Percentiles rank a stretch among this genome's conserved stretches.
phyloP scores from a whole-genome alignment of 2,113 vertebrate genomes.

The Grammomys surdaster region DNA sequence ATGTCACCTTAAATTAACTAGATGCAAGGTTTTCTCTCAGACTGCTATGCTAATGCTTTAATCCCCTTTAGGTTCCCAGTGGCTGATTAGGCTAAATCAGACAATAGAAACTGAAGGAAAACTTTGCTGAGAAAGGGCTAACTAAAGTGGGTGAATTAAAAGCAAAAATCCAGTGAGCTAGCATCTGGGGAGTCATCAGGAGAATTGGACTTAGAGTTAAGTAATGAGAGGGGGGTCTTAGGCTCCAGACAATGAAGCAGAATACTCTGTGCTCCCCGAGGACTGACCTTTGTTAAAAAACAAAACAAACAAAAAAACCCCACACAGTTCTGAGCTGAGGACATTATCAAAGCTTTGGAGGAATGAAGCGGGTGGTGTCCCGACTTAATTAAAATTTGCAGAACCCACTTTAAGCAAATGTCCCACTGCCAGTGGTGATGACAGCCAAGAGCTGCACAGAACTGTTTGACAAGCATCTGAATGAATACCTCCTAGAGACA shows the following conservation, averaged over 20 bases:
- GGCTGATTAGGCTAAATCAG: constrained; percentile 65
- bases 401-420: background rate
- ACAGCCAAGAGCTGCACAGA: background rate
- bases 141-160: constrained; percentile 55
- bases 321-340: background rate
- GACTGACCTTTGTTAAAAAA: background rate
- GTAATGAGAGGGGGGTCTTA: background rate
- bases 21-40: constrained; percentile 17
- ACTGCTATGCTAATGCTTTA: constrained; percentile 55
- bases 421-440: background rate
- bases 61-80: constrained; percentile 43
- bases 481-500: constrained; percentile 42
- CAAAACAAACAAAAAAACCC: background rate
- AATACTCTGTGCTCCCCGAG: background rate
- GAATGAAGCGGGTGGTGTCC: background rate
- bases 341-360: background rate
- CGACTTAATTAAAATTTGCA: constrained; percentile 53
- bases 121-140: constrained; percentile 68
- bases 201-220: background rate
- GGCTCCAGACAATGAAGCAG: background rate
- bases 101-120: constrained; percentile 59
- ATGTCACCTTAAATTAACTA: background rate
- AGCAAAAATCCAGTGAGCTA: constrained; percentile 44
- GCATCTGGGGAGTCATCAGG: constrained; percentile 15
- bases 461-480: constrained; percentile 31